Evolutionary conservation across 2,888 invertebrate species (phyloP), one percentile per base, ranked within the genome.

Genomic region (Cotesia congregata): DNA sequence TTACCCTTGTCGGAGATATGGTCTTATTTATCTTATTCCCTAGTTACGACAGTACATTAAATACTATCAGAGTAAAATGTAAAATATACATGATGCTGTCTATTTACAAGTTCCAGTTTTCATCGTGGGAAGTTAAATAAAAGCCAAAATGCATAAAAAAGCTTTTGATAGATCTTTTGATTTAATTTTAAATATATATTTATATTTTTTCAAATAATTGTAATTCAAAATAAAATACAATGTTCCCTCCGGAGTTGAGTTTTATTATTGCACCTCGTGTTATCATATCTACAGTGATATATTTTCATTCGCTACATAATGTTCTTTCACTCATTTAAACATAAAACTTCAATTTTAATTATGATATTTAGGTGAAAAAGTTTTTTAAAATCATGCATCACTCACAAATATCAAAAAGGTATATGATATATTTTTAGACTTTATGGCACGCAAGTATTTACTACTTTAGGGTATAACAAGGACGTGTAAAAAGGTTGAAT

Each of bases 241-340:
- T 83, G 81, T 83, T 83, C 82, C 81, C 82, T 80, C 79, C 81
- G 80, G 77, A 81, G 76, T 83, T 78, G 78, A 76, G 72, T 76
- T 75, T 76, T 77, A 64, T 67, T 71, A 64, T 79, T 80, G 83
- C 85, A 84, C 82, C 83, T 85, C 83, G 86, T 88, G 87, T 87
- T 88, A 88, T 83, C 80, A 83, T 88, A 88, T 88, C 88, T 88
- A 88, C 88, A 88, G 87, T 88, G 88, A 88, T 87, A 87, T 86
- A 86, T 83, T 83, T 77, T 67, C 77, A 75, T 75, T 78, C 78
- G 77, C 78, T 80, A 79, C 76, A 79, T 77, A 77, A 69, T 79
- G 77, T 78, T 76, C 73, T 68, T 74, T 69, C 69, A 77, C 39
- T 67, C 50, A 15, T 50, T 67, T 60, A 59, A 62, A 64, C 72